phyloP scores from a whole-genome alignment of 2,113 vertebrate species.

The Heterotilapia buettikoferi region DNA sequence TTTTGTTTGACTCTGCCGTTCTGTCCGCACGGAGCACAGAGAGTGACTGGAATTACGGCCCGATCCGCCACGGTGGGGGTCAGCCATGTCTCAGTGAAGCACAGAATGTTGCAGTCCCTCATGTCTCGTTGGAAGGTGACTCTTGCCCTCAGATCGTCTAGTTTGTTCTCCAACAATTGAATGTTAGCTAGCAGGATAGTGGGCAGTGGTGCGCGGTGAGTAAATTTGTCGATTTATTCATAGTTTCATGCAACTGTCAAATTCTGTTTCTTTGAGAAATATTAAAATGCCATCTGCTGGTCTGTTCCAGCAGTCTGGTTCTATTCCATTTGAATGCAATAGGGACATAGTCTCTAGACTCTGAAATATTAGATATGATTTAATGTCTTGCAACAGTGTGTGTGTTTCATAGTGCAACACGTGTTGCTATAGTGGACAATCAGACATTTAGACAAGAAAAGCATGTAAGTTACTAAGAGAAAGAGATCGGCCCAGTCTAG shows the following conservation, averaged over 20 bases:
- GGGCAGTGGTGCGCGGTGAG: background rate
- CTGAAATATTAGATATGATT: background rate
- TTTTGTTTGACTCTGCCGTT: background rate
- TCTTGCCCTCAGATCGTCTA: background rate
- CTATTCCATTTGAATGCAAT: background rate
- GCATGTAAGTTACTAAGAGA: background rate
- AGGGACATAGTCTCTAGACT: background rate
- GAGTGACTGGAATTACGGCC: background rate
- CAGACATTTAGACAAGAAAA: background rate
- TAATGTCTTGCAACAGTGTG: background rate
- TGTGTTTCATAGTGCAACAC: background rate
- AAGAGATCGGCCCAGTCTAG: background rate
- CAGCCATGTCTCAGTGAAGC: background rate
- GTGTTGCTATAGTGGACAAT: background rate
- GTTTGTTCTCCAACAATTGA: background rate
- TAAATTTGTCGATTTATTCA: fast-evolving
- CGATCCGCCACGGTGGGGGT: background rate
- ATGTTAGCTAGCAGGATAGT: background rate
- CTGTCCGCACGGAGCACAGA: background rate
- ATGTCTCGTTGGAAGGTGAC: background rate
- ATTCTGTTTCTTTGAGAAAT: background rate
- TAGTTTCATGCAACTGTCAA: background rate
- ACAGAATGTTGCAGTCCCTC: background rate
- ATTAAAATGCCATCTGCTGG: background rate
- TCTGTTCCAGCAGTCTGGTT: background rate